phyloP scores from a whole-genome alignment of 2,888 invertebrate species.

The Coecobrya sp. region DNA sequence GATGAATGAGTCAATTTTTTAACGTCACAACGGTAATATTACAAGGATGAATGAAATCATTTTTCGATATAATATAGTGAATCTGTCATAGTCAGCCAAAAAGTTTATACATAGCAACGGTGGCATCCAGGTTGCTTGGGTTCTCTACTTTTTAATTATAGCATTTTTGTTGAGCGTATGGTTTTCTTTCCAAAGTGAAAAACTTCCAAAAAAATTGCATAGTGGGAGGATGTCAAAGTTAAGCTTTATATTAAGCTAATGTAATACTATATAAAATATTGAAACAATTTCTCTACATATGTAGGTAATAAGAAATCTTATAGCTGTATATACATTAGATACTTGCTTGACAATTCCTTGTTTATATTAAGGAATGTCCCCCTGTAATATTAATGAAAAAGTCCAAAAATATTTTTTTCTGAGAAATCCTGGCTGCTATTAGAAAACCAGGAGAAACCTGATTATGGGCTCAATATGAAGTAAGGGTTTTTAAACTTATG shows the following conservation, averaged over 20 bases:
- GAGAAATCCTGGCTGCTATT: conserved; percentile 70
- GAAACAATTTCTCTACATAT: neutral
- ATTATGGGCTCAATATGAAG: conserved; percentile 77
- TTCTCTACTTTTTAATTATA: conserved; percentile 41
- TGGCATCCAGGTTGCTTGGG: neutral
- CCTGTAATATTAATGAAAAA: conserved; percentile 30
- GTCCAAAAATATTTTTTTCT: conserved; percentile 52
- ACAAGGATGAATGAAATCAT: neutral
- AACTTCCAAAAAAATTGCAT: conserved; percentile 6
- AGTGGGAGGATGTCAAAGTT: neutral
- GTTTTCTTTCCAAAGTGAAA: conserved; percentile 5
- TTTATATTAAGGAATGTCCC: neutral
- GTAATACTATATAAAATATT: neutral
- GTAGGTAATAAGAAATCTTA: neutral
- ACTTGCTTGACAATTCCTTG: neutral
- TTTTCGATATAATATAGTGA: neutral
- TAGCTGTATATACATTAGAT: neutral
- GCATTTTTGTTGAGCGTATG: conserved; percentile 24
- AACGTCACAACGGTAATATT: neutral
- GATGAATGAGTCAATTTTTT: neutral
- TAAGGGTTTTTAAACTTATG: conserved; percentile 23
- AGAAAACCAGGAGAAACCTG: conserved; percentile 74
- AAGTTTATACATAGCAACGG: neutral
- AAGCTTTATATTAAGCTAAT: neutral
- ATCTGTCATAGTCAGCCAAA: neutral